Percentiles rank a stretch among this genome's conserved stretches.
These are phyloP conservation scores for Caenorhabditis macrosperma DNA, from an alignment of 2,888 invertebrate genomes.

Conservation along the genomic window DNA sequence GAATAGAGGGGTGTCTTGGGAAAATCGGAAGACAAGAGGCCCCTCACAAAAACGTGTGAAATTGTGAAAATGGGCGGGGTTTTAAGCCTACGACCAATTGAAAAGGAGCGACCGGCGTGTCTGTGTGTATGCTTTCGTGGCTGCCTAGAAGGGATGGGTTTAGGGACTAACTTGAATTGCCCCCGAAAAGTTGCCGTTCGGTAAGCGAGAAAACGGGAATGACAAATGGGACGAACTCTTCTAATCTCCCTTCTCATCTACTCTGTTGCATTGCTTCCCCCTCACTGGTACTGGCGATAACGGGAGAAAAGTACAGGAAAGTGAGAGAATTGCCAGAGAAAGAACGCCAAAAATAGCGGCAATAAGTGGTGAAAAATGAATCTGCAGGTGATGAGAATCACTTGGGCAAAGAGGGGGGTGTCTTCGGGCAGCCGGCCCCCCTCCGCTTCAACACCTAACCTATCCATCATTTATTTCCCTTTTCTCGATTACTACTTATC, in stretches of 20 bases:
- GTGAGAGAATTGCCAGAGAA: constrained; percentile 1
- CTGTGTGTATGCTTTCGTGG: constrained; percentile 35
- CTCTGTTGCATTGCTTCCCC: background rate
- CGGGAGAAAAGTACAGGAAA: background rate
- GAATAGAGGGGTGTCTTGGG: background rate
- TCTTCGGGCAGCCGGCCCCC: constrained; percentile 2
- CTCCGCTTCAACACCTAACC: constrained; percentile 47
- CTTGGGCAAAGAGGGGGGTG: constrained; percentile 4
- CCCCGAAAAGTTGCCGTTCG: constrained; percentile 43
- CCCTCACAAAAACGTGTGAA: constrained; percentile 43
- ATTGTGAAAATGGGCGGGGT: constrained; percentile 57
- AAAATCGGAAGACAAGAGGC: background rate
- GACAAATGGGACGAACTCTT: constrained; percentile 11
- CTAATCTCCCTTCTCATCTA: constrained; percentile 13
- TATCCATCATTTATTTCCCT: constrained; percentile 51
- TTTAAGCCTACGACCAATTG: constrained; percentile 59
- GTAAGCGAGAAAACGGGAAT: background rate
- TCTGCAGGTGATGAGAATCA: constrained; percentile 11
- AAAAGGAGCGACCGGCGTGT: constrained; percentile 34
- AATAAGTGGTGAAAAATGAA: background rate
- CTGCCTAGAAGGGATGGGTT: constrained; percentile 28
- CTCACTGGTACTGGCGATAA: constrained; percentile 2
- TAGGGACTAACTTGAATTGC: constrained; percentile 21
- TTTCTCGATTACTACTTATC: constrained; percentile 39
- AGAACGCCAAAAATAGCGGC: background rate